phyloP scores from a whole-genome alignment of 2,113 vertebrate species.

The Nothocercus julius region DNA sequence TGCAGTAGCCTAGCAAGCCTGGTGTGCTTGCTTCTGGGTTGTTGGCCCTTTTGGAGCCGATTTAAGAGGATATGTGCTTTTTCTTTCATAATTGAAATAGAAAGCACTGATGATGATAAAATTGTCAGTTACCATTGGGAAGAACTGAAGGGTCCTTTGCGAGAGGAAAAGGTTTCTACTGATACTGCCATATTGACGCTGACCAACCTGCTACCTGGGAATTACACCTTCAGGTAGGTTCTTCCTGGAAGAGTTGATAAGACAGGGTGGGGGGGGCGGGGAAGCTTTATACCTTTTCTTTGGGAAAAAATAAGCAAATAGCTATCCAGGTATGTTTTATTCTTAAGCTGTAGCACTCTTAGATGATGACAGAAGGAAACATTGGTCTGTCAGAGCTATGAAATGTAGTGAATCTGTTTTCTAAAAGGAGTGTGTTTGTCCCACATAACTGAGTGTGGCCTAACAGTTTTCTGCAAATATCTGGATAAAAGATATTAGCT shows the following conservation, averaged over 20 bases:
- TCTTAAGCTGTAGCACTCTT: neutral
- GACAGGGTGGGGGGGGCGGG: neutral
- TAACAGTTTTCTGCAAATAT: neutral
- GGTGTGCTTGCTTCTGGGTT: neutral
- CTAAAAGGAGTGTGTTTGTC: neutral
- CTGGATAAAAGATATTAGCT: neutral
- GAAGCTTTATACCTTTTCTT: neutral
- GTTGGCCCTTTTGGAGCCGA: neutral
- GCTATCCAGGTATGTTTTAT: neutral
- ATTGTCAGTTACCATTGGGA: constrained; percentile 95
- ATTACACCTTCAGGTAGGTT: constrained; percentile 94
- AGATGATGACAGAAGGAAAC: neutral
- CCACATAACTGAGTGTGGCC: neutral
- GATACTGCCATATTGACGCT: constrained; percentile 88
- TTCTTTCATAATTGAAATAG: constrained; percentile 64
- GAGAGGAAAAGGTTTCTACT: constrained; percentile 93
- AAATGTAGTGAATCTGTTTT: neutral
- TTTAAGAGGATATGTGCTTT: neutral
- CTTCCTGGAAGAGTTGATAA: neutral
- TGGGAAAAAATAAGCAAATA: neutral
- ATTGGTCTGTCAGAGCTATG: neutral
- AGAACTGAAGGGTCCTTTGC: constrained; percentile 92
- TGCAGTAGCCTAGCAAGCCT: neutral
- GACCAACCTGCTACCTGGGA: constrained; percentile 91
- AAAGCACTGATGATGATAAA: constrained; percentile 95